Evolutionary conservation across 2,113 vertebrate species (phyloP).

Genomic region (Platichthys flesus): DNA sequence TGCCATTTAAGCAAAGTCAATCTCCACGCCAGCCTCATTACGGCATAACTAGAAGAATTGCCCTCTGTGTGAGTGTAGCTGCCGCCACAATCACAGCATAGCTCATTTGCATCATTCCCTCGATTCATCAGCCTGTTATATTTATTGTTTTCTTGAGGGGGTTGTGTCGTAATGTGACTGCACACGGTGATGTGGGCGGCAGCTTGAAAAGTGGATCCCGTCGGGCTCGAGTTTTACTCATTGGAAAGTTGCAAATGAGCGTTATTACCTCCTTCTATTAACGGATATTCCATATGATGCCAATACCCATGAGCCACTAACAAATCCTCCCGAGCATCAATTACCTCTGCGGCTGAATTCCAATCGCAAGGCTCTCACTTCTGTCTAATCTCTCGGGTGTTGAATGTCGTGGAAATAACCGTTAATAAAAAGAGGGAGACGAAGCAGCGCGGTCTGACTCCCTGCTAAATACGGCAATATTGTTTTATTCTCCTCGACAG

Average conservation of each 20-base stretch:
- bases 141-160: slow-evolving; percentile 22
- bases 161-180: not conserved
- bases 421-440: slow-evolving; percentile 2
- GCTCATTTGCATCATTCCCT: slow-evolving; percentile 26
- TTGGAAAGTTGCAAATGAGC: slow-evolving; percentile 24
- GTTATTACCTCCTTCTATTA: slow-evolving; percentile 31
- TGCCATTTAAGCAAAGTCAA: slow-evolving; percentile 78
- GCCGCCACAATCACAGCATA: slow-evolving; percentile 25
- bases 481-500: slow-evolving; percentile 20
- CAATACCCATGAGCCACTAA: not conserved
- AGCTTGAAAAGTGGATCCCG: not conserved
- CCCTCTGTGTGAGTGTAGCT: slow-evolving; percentile 28
- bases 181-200: not conserved
- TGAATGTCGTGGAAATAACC: slow-evolving; percentile 10
- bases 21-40: slow-evolving; percentile 67
- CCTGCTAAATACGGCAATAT: slow-evolving; percentile 22
- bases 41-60: slow-evolving; percentile 34
- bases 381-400: slow-evolving; percentile 4
- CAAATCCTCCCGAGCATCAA: slow-evolving; percentile 22
- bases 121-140: slow-evolving; percentile 5
- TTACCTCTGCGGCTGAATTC: not conserved
- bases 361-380: not conserved
- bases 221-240: not conserved
- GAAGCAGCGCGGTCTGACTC: slow-evolving; percentile 17
- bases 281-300: slow-evolving; percentile 7